These are phyloP conservation scores for Achroia grisella DNA, from an alignment of 1,140 invertebrate species.

Conservation along the genomic window DNA sequence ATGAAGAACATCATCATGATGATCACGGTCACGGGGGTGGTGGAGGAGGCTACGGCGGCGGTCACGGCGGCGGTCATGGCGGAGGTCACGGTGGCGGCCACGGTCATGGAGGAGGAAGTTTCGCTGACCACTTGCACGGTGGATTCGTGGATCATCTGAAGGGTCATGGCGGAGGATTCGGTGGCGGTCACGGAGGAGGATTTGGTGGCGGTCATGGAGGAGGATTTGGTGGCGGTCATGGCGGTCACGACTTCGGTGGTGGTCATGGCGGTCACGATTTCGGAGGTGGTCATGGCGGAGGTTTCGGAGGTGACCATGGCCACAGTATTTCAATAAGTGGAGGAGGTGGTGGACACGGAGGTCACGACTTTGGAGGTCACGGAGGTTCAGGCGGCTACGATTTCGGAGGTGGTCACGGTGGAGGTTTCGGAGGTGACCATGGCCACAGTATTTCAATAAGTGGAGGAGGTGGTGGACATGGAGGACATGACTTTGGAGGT, in stretches of 20 bases:
- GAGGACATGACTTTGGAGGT: conserved; percentile 14
- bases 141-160: conserved; percentile 5
- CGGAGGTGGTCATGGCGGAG: conserved; percentile 13
- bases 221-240: conserved; percentile 5
- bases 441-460: no score
- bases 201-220: conserved; percentile 5
- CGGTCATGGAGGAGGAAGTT: conserved; percentile 17
- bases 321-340: conserved; percentile 4
- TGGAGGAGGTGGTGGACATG: conserved; percentile 13
- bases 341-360: conserved; percentile 6
- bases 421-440: conserved; percentile 13
- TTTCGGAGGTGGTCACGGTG: conserved; percentile 17
- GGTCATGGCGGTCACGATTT: neutral
- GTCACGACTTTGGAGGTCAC: conserved; percentile 7
- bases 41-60: conserved; percentile 14
- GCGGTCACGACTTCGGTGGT: conserved; percentile 1
- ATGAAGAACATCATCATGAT: conserved; percentile 38
- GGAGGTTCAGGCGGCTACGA: neutral
- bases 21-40: conserved; percentile 35
- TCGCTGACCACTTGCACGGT: conserved; percentile 4
- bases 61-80: conserved; percentile 16
- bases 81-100: conserved; percentile 14
- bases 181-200: conserved; percentile 1
- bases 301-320: conserved; percentile 19
- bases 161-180: conserved; percentile 8